A percentile compares a stretch with the other conserved stretches of the same genome.
Evolutionary conservation across 2,797 vertebrate species (phyloP).

Genomic region (Girardinus metallicus): DNA sequence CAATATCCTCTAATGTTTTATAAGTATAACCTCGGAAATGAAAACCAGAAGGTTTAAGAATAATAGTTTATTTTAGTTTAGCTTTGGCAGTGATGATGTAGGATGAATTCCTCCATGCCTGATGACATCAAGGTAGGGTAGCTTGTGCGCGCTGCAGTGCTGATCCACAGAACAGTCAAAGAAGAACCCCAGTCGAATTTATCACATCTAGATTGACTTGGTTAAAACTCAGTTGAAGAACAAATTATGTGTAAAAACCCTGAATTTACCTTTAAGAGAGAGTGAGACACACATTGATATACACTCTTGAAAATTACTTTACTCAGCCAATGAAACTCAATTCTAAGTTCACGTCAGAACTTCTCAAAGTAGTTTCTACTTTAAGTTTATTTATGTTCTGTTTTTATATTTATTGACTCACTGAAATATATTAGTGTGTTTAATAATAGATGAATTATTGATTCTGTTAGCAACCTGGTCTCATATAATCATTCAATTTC

Average conservation of each 20-base stretch:
- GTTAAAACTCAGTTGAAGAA: not conserved
- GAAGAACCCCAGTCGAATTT: not conserved
- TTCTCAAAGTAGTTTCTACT: not conserved
- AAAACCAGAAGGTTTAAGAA: not conserved
- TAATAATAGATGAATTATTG: not conserved
- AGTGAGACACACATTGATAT: not conserved
- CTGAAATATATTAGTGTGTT: not conserved
- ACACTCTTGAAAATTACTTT: not conserved
- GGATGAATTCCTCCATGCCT: not conserved
- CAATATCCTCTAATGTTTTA: not conserved
- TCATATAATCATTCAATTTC: not conserved
- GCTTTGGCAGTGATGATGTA: not conserved
- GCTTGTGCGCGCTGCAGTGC: not conserved
- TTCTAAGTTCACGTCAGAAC: not conserved
- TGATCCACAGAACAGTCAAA: not conserved
- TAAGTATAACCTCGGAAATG: not conserved
- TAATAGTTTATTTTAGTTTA: not conserved
- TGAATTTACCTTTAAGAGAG: not conserved
- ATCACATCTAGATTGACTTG: not conserved
- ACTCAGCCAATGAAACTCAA: not conserved
- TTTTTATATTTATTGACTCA: not conserved
- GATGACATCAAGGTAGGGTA: not conserved
- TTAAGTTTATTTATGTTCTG: not conserved
- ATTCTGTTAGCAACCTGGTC: not conserved
- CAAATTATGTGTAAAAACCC: not conserved